These are phyloP conservation scores for human (Homo sapiens) DNA, from an alignment of 2,113 vertebrate genomes.

Conservation along the genomic window DNA sequence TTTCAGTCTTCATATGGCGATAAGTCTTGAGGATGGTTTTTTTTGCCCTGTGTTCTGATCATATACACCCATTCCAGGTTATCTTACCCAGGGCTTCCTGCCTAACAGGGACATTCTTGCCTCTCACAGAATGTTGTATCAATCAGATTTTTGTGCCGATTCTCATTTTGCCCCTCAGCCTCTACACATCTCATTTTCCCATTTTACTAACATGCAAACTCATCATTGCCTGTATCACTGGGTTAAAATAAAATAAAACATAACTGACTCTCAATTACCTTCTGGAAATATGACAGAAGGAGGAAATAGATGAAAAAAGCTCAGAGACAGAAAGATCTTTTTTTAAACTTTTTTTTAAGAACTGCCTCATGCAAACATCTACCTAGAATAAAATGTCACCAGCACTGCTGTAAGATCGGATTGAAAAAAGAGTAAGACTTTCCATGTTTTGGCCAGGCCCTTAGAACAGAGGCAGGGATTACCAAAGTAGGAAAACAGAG, in stretches of 20 bases:
- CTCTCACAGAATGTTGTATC: rapidly evolving
- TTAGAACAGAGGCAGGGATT: neutral
- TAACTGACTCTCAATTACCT: neutral
- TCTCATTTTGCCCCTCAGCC: rapidly evolving
- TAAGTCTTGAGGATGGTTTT: too few relatives aligned
- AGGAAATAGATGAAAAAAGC: neutral
- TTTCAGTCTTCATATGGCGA: neutral
- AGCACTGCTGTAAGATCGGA: neutral
- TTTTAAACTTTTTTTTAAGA: neutral
- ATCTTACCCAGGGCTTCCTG: neutral
- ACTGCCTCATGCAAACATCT: neutral
- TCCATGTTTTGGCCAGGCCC: too few relatives aligned
- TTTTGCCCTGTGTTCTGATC: neutral
- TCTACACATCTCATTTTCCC: neutral
- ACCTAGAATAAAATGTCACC: neutral
- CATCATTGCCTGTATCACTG: neutral
- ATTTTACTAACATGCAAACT: neutral
- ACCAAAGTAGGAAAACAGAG: neutral
- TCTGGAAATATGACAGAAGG: too few relatives aligned
- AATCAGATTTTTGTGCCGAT: rapidly evolving
- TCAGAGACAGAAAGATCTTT: neutral
- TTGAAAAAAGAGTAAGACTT: neutral
- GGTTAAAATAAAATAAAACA: neutral
- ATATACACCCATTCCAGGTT: too few relatives aligned
- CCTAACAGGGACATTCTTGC: rapidly evolving